These are phyloP conservation scores for Conus canariensis DNA, from an alignment of 2,888 invertebrate species.

Conservation along the genomic window DNA sequence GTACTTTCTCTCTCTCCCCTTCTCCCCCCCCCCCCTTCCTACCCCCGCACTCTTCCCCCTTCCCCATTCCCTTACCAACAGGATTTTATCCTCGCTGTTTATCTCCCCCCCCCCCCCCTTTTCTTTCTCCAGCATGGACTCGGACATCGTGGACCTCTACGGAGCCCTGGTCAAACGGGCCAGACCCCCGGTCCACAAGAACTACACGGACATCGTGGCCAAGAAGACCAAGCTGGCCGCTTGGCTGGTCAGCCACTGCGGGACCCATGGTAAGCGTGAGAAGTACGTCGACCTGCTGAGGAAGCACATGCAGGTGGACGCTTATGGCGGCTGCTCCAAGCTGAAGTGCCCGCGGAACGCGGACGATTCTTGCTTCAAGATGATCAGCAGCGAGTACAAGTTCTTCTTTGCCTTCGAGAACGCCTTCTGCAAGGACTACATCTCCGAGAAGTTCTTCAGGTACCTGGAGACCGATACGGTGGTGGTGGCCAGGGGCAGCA, in stretches of 20 bases:
- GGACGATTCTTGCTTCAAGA: constrained; percentile 39
- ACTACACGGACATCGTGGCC: constrained; percentile 38
- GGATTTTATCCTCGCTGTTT: neutral
- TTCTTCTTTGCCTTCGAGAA: constrained; percentile 52
- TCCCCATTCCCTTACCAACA: neutral
- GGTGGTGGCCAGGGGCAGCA: constrained; percentile 40
- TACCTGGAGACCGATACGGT: constrained; percentile 43
- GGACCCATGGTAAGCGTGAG: constrained; percentile 10
- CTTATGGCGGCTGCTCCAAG: constrained; percentile 37
- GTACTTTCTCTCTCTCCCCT: neutral
- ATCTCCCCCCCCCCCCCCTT: no score
- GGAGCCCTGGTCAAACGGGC: neutral
- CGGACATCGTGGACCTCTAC: constrained; percentile 25
- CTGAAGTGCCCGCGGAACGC: constrained; percentile 31
- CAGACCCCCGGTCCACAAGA: neutral
- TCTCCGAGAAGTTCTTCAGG: constrained; percentile 51
- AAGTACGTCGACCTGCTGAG: constrained; percentile 36
- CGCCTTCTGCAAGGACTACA: constrained; percentile 48
- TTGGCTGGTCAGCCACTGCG: constrained; percentile 41
- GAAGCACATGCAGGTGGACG: constrained; percentile 40
- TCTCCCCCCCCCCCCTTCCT: neutral
- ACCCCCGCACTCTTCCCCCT: neutral
- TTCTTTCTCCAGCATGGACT: neutral
- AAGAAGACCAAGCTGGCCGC: constrained; percentile 40
- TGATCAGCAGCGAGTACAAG: constrained; percentile 43